Evolutionary conservation across 2,797 vertebrate genomes (phyloP).

Genomic region (Anas bahamensis): DNA sequence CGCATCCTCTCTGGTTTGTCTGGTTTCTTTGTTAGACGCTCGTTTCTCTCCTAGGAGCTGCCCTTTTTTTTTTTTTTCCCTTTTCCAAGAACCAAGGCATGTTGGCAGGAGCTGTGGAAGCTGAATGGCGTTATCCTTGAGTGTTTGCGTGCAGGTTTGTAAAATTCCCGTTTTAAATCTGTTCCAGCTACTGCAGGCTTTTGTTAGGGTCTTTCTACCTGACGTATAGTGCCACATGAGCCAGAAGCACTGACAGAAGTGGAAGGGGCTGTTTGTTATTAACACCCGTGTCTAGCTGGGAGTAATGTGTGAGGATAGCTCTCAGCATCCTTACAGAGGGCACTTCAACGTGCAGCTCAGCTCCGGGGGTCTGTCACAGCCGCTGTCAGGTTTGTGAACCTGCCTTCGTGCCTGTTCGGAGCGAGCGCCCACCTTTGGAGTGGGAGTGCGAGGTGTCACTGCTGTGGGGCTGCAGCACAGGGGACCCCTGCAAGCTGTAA

Average conservation of each 20-base stretch:
- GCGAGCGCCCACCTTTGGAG: background rate
- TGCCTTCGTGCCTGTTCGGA: background rate
- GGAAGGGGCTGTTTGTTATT: background rate
- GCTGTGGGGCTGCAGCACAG: background rate
- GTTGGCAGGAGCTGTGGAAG: background rate
- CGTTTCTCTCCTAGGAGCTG: background rate
- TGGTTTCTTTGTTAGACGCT: background rate
- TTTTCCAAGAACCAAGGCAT: background rate
- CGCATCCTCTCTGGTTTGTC: background rate
- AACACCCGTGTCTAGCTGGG: background rate
- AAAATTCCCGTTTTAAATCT: background rate
- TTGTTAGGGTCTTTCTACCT: too few relatives aligned
- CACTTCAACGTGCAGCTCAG: background rate
- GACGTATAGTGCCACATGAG: too few relatives aligned
- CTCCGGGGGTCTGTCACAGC: background rate
- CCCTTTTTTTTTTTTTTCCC: background rate
- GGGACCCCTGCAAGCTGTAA: background rate
- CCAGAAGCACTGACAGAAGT: background rate
- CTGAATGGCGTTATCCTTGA: background rate
- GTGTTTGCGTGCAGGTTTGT: background rate
- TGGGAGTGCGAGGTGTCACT: background rate
- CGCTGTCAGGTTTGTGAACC: background rate
- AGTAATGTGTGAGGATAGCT: background rate
- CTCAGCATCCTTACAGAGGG: background rate
- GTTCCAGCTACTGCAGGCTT: background rate